Conservation (phyloP, 2,113 vertebrate species). For the Hepsetus odoe region DNA sequence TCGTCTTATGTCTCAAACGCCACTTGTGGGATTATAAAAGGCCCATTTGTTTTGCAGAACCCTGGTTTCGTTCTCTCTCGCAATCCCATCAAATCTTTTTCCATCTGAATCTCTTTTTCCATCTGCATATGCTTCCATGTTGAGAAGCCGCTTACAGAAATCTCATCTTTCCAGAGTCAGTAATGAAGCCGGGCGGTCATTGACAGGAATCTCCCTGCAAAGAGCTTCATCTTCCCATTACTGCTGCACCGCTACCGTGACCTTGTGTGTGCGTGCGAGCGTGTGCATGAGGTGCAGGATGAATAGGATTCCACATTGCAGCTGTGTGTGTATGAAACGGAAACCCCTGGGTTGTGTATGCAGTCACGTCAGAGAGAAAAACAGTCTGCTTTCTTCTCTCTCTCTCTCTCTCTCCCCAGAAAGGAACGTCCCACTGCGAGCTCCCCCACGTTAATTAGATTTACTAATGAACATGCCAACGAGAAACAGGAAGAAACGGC, state of each 20-base stretch:
- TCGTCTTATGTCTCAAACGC: too few relatives aligned
- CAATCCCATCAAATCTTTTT: too few relatives aligned
- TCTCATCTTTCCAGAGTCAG: too few relatives aligned
- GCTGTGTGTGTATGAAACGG: slow-evolving; percentile 13
- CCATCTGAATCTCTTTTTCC: too few relatives aligned
- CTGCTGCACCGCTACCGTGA: background rate
- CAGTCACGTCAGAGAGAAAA: slow-evolving; percentile 15
- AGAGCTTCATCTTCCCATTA: background rate
- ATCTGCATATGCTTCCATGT: too few relatives aligned
- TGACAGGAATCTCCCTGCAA: too few relatives aligned
- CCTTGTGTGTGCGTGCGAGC: slow-evolving; percentile 11
- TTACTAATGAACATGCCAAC: background rate
- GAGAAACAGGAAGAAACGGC: background rate
- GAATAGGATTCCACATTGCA: slow-evolving; percentile 33
- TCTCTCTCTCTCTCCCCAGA: background rate
- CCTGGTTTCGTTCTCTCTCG: too few relatives aligned
- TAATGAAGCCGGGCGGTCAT: too few relatives aligned
- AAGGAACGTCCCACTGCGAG: background rate
- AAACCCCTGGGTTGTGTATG: slow-evolving; percentile 17
- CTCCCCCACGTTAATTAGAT: background rate
- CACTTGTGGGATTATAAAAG: too few relatives aligned
- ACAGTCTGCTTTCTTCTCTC: background rate
- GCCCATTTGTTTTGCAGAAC: too few relatives aligned
- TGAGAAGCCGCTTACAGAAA: too few relatives aligned
- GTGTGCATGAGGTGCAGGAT: slow-evolving; percentile 1